Conservation (phyloP, 1,140 invertebrate genomes). For the Drosophila athabasca region DNA sequence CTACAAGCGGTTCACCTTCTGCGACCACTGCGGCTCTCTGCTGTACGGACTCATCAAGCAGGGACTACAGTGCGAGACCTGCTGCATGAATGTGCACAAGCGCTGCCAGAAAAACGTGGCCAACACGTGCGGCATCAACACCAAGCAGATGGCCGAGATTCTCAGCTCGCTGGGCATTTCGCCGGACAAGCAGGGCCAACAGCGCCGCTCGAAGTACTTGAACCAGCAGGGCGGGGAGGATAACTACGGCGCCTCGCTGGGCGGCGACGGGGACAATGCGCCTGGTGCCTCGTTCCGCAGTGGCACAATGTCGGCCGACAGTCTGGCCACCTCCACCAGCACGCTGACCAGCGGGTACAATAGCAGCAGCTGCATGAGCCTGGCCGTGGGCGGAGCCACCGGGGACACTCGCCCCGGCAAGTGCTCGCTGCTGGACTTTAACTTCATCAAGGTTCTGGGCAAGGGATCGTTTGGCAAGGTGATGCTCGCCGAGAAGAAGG, state of each 20-base stretch:
- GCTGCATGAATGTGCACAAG: slow-evolving; percentile 99
- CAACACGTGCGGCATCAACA: slow-evolving; percentile 99
- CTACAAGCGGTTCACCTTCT: slow-evolving; percentile 99
- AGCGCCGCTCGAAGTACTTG: slow-evolving; percentile 87
- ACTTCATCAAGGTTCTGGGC: slow-evolving; percentile 98
- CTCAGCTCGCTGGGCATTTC: slow-evolving; percentile 95
- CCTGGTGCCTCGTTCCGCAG: slow-evolving; percentile 74
- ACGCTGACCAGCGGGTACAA: slow-evolving; percentile 75
- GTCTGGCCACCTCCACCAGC: slow-evolving; percentile 61
- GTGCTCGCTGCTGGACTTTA: slow-evolving; percentile 93
- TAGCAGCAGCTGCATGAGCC: slow-evolving; percentile 69
- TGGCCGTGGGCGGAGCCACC: slow-evolving; percentile 43
- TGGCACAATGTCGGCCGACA: slow-evolving; percentile 62
- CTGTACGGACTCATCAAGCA: slow-evolving; percentile 98
- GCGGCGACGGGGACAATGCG: slow-evolving; percentile 57
- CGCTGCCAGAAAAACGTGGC: slow-evolving; percentile 99
- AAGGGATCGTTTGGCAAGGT: slow-evolving; percentile 99
- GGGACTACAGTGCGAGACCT: slow-evolving; percentile 98
- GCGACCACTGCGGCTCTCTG: slow-evolving; percentile 96
- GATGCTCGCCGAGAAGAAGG: slow-evolving; percentile 98
- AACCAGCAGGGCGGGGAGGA: slow-evolving; percentile 84
- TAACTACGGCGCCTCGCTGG: slow-evolving; percentile 82
- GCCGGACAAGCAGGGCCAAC: slow-evolving; percentile 92
- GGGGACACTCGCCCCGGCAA: slow-evolving; percentile 85
- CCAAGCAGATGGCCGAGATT: slow-evolving; percentile 97